Conservation (phyloP, 2,888 invertebrate species). For the Drosophila yooni region DNA sequence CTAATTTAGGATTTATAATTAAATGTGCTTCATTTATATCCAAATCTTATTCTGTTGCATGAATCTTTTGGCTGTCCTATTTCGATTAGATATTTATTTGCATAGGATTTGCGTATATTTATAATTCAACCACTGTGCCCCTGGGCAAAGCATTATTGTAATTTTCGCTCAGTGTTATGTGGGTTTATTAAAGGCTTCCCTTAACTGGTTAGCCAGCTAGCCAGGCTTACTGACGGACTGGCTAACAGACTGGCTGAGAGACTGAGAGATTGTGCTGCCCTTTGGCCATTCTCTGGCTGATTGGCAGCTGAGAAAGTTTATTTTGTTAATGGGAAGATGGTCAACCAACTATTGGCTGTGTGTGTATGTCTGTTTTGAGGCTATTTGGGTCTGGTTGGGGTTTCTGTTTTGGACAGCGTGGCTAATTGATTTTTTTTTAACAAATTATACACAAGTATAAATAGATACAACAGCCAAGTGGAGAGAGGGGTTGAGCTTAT, state of each 20-base stretch:
- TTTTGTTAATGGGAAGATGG: constrained; percentile 56
- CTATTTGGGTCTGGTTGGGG: constrained; percentile 14
- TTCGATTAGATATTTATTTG: neutral
- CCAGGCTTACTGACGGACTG: constrained; percentile 2
- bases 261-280: constrained; percentile 23
- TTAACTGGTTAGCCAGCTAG: constrained; percentile 3
- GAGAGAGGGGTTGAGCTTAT: no score
- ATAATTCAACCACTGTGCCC: constrained; percentile 50
- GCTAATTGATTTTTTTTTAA: constrained; percentile 73
- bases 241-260: constrained; percentile 9
- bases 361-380: neutral
- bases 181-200: constrained; percentile 72
- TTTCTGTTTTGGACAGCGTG: constrained; percentile 71
- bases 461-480: constrained; percentile 15
- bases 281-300: constrained; percentile 44
- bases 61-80: neutral
- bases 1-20: neutral
- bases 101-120: neutral
- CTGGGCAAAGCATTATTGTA: constrained; percentile 40
- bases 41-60: neutral
- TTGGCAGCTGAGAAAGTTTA: constrained; percentile 77
- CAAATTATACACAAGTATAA: constrained; percentile 56
- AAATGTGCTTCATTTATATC: neutral
- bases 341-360: constrained; percentile 39
- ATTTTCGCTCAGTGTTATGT: constrained; percentile 66